Base-by-base conservation (phyloP, 2,113 vertebrate genomes). In the Clarias macrocephalus region DNA sequence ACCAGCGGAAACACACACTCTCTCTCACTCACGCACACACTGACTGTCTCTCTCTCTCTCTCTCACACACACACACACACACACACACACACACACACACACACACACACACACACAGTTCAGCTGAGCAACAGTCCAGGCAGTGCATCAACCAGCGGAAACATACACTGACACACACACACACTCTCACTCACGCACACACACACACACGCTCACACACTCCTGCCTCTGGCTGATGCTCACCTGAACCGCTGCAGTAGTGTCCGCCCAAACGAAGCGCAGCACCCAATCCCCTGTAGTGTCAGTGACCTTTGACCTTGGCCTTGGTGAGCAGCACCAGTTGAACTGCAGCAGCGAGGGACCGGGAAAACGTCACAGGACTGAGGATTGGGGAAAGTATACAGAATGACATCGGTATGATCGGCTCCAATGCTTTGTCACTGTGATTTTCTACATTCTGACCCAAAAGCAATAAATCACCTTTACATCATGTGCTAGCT, bases 321-420 rank as follows among this genome's bases (percentile, higher is more conserved):
- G 98, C 98, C 98, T 97, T 98, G 98, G 97, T 99, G 98, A 99
- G 96, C 98, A 98, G 97, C 97, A 98, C 97, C 98, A 98, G 98
- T 97, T 99, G 98, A 99, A 97, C 98, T 97, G 97, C 97, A 96
- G 97, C 98, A 97, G 97, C 98, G 98, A 98, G 98, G 98, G 98
- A 99, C 97, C 97, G 96, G 97, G 96, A 99, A 99, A 97, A 96
- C 98, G 96, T 97, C 98, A 97, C 98, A 97, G 98, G 97, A 98
- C 97, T 84, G 68, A 84, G 97, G 97, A 99, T 98, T 99, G 97
- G 98, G 89, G 98, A 99, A 98, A 99, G 98, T 99, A 99, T 99
- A 98, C 97, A 96, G 95, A 96, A 96, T 98, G 98, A 96, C 97
- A 97, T 97, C 97, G 98, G 98, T 99, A 99, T 95, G 97, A 98